These are phyloP conservation scores for Crenuchus spilurus DNA, from an alignment of 2,797 vertebrate genomes.

Conservation along the genomic window DNA sequence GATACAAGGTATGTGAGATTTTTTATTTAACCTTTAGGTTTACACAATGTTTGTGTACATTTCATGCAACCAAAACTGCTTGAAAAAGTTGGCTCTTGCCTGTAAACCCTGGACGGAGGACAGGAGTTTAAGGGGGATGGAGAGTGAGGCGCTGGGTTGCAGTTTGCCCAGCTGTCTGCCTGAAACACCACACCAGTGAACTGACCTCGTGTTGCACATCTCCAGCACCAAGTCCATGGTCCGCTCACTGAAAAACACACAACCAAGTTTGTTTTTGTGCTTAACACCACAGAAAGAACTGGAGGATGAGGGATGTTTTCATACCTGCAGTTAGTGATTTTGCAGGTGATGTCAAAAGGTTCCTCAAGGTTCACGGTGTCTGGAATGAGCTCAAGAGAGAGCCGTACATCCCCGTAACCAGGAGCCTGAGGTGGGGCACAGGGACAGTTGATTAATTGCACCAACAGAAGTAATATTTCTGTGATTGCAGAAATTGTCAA, in stretches of 20 bases:
- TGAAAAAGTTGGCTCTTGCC: too few species aligned
- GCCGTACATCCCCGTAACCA: conserved; percentile 94
- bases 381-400: conserved; percentile 93
- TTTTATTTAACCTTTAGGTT: too few species aligned
- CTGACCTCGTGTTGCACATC: conserved; percentile 93
- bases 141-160: conserved; percentile 88
- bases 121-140: conserved; percentile 88
- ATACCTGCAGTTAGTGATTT: conserved; percentile 99
- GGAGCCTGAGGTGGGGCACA: conserved; percentile 81
- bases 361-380: conserved; percentile 96
- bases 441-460: background rate
- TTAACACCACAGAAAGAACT: background rate
- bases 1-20: too few species aligned
- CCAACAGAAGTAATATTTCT: background rate
- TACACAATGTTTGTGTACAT: too few species aligned
- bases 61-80: too few species aligned
- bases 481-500: background rate
- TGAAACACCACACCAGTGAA: conserved; percentile 97
- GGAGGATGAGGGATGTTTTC: background rate
- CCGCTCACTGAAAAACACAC: conserved; percentile 84
- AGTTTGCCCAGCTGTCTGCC: conserved; percentile 94
- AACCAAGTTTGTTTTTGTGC: background rate
- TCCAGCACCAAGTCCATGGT: conserved; percentile 98
- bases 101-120: conserved; percentile 95
- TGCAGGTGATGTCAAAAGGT: conserved; percentile 95